Evolutionary conservation across 1,140 invertebrate species (phyloP).

Genomic region (Calephelis nemesis): DNA sequence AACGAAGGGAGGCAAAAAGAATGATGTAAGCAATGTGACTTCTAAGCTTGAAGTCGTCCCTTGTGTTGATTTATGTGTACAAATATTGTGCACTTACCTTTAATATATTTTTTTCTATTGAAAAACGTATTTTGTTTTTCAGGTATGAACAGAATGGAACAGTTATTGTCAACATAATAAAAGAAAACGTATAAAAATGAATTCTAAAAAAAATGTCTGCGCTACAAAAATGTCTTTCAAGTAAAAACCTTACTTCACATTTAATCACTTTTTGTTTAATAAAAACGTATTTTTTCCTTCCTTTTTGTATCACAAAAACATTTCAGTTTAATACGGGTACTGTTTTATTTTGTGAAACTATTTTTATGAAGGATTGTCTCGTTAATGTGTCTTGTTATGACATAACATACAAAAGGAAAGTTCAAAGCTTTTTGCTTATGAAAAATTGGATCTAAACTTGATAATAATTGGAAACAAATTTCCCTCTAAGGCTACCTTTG

Average conservation of each 20-base stretch:
- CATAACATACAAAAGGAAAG: too few species aligned
- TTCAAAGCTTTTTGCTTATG: too few species aligned
- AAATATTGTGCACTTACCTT: conserved; percentile 13
- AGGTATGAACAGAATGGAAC: neutral
- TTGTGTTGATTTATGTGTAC: neutral
- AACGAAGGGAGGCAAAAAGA: conserved; percentile 20
- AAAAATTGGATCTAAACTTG: too few species aligned
- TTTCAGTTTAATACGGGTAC: neutral
- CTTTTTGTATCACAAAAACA: neutral
- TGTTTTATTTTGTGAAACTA: neutral
- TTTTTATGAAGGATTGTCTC: too few species aligned
- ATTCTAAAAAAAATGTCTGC: neutral
- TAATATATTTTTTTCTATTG: neutral
- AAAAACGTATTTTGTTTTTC: conserved; percentile 7
- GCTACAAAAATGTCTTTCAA: neutral
- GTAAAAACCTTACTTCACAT: neutral
- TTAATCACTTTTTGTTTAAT: neutral
- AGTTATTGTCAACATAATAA: too few species aligned
- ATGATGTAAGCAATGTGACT: conserved; percentile 26
- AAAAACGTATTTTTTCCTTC: conserved; percentile 1
- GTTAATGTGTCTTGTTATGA: too few species aligned
- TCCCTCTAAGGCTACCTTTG: too few species aligned
- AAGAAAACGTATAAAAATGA: neutral
- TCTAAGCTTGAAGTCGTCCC: conserved; percentile 16
- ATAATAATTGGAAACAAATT: too few species aligned